These are phyloP conservation scores for Rhagophthalmus giganteus DNA, from an alignment of 2,888 invertebrate species.

Conservation along the genomic window DNA sequence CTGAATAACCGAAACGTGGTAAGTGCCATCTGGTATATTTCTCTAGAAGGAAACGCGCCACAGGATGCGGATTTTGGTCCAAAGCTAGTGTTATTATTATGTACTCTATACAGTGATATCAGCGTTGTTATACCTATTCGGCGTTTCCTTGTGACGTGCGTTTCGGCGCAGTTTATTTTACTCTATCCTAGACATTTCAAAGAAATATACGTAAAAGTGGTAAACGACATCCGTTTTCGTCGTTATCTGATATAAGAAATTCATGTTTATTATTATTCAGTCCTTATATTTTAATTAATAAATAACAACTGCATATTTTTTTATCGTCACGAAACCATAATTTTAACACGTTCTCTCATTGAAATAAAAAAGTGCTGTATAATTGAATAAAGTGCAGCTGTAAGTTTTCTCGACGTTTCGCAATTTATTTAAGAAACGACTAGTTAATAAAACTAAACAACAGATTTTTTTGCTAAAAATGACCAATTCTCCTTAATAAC, in stretches of 20 bases:
- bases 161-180: conserved; percentile 5
- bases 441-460: too few relatives aligned
- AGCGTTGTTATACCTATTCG: conserved; percentile 10
- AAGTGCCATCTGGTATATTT: conserved; percentile 17
- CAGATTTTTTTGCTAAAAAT: too few relatives aligned
- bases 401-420: too few relatives aligned
- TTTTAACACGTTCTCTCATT: too few relatives aligned
- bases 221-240: not conserved
- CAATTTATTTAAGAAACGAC: too few relatives aligned
- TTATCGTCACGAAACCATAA: too few relatives aligned
- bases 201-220: not conserved
- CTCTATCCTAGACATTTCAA: not conserved
- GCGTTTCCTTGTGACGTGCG: conserved; percentile 18
- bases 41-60: conserved; percentile 32
- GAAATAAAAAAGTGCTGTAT: too few relatives aligned
- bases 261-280: too few relatives aligned
- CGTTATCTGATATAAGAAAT: not conserved
- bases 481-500: too few relatives aligned
- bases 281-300: too few relatives aligned
- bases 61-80: conserved; percentile 37
- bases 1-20: conserved; percentile 14
- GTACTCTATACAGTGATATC: conserved; percentile 19
- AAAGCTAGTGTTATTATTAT: conserved; percentile 26
- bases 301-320: too few relatives aligned
- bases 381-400: too few relatives aligned